phyloP scores from a whole-genome alignment of 92 coral and sea anemone genomes.

The Palythoa grandis region DNA sequence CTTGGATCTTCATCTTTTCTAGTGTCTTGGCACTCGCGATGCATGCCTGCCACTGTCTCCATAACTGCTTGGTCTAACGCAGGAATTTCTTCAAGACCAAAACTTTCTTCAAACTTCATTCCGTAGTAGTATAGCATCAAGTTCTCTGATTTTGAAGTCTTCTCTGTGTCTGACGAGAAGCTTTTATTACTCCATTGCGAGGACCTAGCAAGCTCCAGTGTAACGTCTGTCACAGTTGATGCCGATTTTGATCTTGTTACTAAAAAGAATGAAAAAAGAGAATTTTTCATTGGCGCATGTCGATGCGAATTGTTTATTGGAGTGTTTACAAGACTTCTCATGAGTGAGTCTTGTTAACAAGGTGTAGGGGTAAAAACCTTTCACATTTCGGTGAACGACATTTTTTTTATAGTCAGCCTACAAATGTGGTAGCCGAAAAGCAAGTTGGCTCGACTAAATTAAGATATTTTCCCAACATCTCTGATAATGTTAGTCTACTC shows the following conservation, averaged over 20 bases:
- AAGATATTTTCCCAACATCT: too few species aligned
- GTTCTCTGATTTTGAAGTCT: background rate
- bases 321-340: too few species aligned
- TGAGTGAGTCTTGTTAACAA: too few species aligned
- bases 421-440: too few species aligned
- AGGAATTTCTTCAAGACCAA: background rate
- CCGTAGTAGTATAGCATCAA: background rate
- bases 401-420: too few species aligned
- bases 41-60: background rate
- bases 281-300: too few species aligned
- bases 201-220: background rate
- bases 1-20: background rate
- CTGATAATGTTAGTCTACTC: too few species aligned
- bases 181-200: background rate
- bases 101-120: background rate
- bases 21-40: background rate
- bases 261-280: background rate
- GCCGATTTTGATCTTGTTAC: background rate
- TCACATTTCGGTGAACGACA: too few species aligned
- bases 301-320: too few species aligned
- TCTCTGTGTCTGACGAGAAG: background rate
- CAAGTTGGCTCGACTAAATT: too few species aligned
- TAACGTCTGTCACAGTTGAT: background rate
- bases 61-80: background rate
- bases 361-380: too few species aligned